Conservation (phyloP, 2,888 invertebrate genomes). For the Drosophila dives region DNA sequence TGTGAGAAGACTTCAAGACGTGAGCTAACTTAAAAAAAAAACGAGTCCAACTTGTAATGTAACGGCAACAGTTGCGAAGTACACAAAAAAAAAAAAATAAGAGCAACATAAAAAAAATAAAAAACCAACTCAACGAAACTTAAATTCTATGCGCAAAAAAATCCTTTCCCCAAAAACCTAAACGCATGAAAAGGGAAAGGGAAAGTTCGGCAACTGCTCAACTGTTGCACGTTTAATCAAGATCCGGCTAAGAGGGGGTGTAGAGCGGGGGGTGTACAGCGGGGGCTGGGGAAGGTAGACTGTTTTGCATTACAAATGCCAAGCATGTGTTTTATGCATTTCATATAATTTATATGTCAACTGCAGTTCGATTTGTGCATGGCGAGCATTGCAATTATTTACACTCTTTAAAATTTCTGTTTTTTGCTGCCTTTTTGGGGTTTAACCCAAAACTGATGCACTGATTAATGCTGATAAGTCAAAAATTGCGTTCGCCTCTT, state of each 20-base stretch:
- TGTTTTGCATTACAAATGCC: constrained; percentile 68
- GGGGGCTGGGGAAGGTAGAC: neutral
- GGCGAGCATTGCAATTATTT: constrained; percentile 65
- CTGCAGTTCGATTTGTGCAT: constrained; percentile 68
- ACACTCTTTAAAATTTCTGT: constrained; percentile 26
- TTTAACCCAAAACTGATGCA: constrained; percentile 42
- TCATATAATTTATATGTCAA: constrained; percentile 60
- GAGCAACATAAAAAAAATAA: neutral
- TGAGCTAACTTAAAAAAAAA: constrained; percentile 30
- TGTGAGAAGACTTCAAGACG: constrained; percentile 31
- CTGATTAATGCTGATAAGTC: constrained; percentile 53
- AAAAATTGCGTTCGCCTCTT: neutral
- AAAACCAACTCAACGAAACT: constrained; percentile 10
- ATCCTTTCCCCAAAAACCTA: constrained; percentile 28
- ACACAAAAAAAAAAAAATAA: constrained; percentile 1
- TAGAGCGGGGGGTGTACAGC: neutral
- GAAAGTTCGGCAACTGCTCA: constrained; percentile 31
- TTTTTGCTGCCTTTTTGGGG: constrained; percentile 21
- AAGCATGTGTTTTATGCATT: constrained; percentile 37
- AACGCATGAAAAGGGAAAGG: constrained; percentile 47
- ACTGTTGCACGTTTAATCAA: constrained; percentile 4
- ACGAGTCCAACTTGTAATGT: constrained; percentile 66
- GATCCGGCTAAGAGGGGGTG: constrained; percentile 1
- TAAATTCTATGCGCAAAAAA: constrained; percentile 48
- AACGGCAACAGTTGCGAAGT: constrained; percentile 56